Conservation (phyloP, 2,113 vertebrate genomes). For the Vidua chalybeata region DNA sequence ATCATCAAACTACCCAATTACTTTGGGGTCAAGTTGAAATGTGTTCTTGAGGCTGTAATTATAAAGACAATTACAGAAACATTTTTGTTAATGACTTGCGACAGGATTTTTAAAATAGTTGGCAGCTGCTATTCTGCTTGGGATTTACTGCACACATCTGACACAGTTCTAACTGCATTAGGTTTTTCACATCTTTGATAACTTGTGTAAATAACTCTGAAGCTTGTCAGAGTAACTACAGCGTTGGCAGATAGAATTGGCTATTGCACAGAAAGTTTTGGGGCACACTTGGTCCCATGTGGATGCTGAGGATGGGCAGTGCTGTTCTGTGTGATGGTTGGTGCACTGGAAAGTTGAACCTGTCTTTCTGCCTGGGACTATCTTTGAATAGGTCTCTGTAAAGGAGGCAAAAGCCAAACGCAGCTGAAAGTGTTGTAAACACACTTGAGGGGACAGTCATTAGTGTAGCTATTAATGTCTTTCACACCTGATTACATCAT, state of each 20-base stretch:
- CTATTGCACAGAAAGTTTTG: neutral
- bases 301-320: accelerated
- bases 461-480: neutral
- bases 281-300: accelerated
- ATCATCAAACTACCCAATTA: neutral
- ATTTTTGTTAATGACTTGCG: neutral
- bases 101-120: neutral
- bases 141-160: neutral
- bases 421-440: neutral
- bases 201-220: neutral
- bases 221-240: neutral
- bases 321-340: neutral
- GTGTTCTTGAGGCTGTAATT: neutral
- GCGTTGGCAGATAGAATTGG: neutral
- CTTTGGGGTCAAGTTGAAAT: neutral
- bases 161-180: neutral
- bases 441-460: neutral
- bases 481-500: neutral
- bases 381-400: neutral
- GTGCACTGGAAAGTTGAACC: accelerated
- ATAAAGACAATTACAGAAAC: neutral
- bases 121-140: neutral
- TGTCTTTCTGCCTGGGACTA: neutral
- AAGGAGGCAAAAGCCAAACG: neutral
- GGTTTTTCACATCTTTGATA: neutral